Percentiles rank a stretch among this genome's conserved stretches.
Conservation (phyloP, 2,888 invertebrate genomes). For the Agrotis clavis region DNA sequence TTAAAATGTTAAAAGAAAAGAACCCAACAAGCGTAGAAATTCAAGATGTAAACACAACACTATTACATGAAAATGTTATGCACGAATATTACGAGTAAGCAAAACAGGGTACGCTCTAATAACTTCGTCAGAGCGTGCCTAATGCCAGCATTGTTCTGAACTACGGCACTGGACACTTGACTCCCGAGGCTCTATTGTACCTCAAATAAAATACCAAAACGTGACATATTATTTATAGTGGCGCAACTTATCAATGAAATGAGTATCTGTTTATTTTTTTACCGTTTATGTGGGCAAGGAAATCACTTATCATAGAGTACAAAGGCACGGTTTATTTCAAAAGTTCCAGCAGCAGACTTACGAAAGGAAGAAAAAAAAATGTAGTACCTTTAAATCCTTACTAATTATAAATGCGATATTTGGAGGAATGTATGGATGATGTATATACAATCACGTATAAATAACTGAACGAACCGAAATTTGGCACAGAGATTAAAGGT, state of each 20-base stretch:
- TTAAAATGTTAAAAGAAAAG: too few species aligned
- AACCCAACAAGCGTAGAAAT: background rate
- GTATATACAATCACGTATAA: too few species aligned
- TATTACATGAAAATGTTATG: slow-evolving; percentile 49
- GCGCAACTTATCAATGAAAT: slow-evolving; percentile 10
- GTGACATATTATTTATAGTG: slow-evolving; percentile 23
- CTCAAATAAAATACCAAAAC: slow-evolving; percentile 35
- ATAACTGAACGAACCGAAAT: too few species aligned
- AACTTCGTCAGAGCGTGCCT: slow-evolving; percentile 52
- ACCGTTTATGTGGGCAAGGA: background rate
- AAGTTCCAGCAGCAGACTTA: too few species aligned
- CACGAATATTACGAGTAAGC: slow-evolving; percentile 52
- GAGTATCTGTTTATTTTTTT: background rate
- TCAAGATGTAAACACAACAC: slow-evolving; percentile 10
- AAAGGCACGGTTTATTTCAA: too few species aligned
- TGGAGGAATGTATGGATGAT: too few species aligned
- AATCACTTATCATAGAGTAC: background rate
- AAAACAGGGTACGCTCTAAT: slow-evolving; percentile 72
- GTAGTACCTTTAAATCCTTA: too few species aligned
- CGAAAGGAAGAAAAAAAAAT: too few species aligned
- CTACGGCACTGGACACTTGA: slow-evolving; percentile 12
- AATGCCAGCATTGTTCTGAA: slow-evolving; percentile 60
- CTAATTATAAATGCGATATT: too few species aligned
- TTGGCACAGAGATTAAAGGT: too few species aligned
- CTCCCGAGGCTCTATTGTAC: slow-evolving; percentile 29